Percentiles rank a stretch among this genome's conserved stretches.
phyloP scores from a whole-genome alignment of 2,888 invertebrate species.

The Microplitis manilae region DNA sequence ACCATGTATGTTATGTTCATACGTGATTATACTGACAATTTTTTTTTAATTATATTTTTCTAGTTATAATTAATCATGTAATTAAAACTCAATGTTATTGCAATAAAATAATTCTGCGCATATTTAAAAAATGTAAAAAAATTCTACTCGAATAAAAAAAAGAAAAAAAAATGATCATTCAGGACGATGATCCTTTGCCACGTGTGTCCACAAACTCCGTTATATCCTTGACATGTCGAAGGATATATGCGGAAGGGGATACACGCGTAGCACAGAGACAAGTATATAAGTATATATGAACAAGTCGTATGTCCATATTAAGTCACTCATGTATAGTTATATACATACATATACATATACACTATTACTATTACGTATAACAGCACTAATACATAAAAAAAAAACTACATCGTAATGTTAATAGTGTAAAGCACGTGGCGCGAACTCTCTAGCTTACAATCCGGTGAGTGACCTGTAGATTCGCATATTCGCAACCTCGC shows the following conservation, averaged over 20 bases:
- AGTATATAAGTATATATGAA: slow-evolving; percentile 29
- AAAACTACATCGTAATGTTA: slow-evolving; percentile 17
- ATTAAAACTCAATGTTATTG: neutral
- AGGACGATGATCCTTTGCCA: slow-evolving; percentile 39
- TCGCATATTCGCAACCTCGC: slow-evolving; percentile 30
- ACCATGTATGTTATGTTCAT: too few relatives aligned
- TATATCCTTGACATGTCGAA: slow-evolving; percentile 42
- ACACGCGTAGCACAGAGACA: slow-evolving; percentile 9
- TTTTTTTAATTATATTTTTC: too few relatives aligned
- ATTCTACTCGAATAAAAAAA: neutral
- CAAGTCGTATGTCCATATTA: slow-evolving; percentile 27
- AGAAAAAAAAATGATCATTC: slow-evolving; percentile 36
- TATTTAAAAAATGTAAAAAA: too few relatives aligned
- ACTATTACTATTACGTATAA: slow-evolving; percentile 16
- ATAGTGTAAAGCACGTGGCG: slow-evolving; percentile 42
- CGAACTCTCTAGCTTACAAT: slow-evolving; percentile 16
- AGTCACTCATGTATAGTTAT: slow-evolving; percentile 12
- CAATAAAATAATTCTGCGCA: neutral
- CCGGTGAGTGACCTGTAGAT: slow-evolving; percentile 45
- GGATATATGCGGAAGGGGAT: slow-evolving; percentile 33
- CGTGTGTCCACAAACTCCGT: slow-evolving; percentile 38
- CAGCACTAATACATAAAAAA: slow-evolving; percentile 8
- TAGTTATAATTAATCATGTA: too few relatives aligned
- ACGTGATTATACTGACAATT: too few relatives aligned
- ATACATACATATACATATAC: slow-evolving; percentile 19